Evolutionary conservation across 2,888 invertebrate genomes (phyloP).

Genomic region (Drosophila prostipennis): DNA sequence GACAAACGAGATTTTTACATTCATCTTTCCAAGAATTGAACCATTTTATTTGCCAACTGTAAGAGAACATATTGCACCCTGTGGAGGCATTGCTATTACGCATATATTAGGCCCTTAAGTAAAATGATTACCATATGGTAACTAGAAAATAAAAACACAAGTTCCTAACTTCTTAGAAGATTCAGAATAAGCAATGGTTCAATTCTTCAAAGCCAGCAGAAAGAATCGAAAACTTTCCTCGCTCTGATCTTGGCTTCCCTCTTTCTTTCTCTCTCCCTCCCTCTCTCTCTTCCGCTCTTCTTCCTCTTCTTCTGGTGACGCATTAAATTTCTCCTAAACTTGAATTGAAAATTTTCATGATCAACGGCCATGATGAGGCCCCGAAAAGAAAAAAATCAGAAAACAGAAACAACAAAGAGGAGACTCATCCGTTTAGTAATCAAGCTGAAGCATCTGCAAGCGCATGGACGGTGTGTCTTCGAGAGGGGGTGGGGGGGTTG

Average conservation of each 20-base stretch:
- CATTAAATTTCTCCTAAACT: conserved; percentile 74
- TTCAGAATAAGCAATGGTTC: not conserved
- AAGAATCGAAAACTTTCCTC: conserved; percentile 5
- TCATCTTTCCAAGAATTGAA: not conserved
- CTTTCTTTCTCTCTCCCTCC: not conserved
- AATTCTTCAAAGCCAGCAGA: not conserved
- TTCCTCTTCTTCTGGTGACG: conserved; percentile 29
- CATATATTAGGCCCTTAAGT: not conserved
- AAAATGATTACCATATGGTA: not conserved
- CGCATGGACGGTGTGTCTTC: not conserved
- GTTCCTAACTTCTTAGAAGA: not conserved
- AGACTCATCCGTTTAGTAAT: conserved; percentile 42
- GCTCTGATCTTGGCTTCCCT: not conserved
- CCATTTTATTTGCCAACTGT: not conserved
- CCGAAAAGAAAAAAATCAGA: conserved; percentile 13
- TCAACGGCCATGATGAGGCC: conserved; percentile 64
- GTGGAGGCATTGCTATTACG: not conserved
- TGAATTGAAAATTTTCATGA: conserved; percentile 78
- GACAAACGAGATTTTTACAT: not conserved
- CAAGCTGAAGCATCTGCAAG: conserved; percentile 35
- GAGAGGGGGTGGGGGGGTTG: not conserved
- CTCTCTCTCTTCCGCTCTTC: not conserved
- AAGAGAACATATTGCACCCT: not conserved
- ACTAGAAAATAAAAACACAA: not conserved
- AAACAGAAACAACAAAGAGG: conserved; percentile 15